Percentiles rank a stretch among this genome's conserved stretches.
phyloP scores from a whole-genome alignment of 1,140 invertebrate genomes.

The Hypsibius dujardini region DNA sequence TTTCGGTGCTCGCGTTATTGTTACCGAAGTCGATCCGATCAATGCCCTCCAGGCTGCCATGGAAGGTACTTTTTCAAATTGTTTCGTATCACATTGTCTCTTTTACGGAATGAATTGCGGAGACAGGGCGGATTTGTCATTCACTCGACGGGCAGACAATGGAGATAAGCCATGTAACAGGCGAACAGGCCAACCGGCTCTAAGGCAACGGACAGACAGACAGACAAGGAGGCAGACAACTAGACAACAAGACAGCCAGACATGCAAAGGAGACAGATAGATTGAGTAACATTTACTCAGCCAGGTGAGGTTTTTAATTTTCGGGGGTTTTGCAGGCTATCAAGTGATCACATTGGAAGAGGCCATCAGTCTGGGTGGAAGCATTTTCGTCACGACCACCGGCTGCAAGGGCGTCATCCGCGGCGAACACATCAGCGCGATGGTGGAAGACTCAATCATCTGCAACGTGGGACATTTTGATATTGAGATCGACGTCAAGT shows the following conservation, averaged over 20 bases:
- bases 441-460: conserved; percentile 92
- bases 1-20: conserved; percentile 82
- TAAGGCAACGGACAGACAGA: no score
- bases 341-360: conserved; percentile 94
- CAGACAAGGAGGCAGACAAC: no score
- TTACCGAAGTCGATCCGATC: conserved; percentile 98
- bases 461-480: conserved; percentile 99
- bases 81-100: background rate
- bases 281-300: no score
- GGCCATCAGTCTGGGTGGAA: conserved; percentile 58
- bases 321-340: conserved; percentile 33
- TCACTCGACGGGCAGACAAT: no score
- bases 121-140: no score
- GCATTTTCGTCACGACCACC: conserved; percentile 94
- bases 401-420: conserved; percentile 87
- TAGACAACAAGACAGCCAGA: no score
- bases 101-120: no score
- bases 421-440: conserved; percentile 66
- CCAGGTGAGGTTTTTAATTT: conserved; percentile 19
- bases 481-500: conserved; percentile 83
- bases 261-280: no score
- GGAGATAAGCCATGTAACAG: no score
- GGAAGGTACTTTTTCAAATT: conserved; percentile 51
- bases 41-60: conserved; percentile 94
- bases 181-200: no score